A percentile compares a stretch with the other conserved stretches of the same genome.
Conservation (phyloP, 2,113 vertebrate genomes). For the Myotis davidii region DNA sequence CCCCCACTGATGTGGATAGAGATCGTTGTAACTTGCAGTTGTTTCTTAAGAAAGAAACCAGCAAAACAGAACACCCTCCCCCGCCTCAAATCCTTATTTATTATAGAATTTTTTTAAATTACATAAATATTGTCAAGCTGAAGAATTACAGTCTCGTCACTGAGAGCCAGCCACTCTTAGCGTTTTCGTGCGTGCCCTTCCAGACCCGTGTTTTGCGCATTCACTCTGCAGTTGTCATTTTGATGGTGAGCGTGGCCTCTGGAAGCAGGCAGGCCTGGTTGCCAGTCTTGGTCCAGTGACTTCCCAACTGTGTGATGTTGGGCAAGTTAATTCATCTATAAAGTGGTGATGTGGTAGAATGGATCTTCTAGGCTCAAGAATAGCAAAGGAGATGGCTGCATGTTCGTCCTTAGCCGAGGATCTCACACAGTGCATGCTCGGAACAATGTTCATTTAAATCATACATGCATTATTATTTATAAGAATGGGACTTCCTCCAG, state of each 20-base stretch:
- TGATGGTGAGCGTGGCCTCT: neutral
- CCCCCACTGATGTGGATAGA: neutral
- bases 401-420: neutral
- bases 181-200: neutral
- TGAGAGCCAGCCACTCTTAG: neutral
- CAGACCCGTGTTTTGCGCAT: neutral
- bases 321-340: neutral
- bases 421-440: neutral
- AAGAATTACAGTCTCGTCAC: neutral
- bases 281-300: neutral
- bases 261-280: neutral
- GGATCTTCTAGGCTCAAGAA: neutral
- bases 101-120: neutral
- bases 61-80: neutral
- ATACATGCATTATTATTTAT: neutral
- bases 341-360: neutral
- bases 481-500: neutral
- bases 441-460: neutral
- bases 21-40: neutral
- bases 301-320: constrained; percentile 49
- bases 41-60: neutral
- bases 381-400: neutral
- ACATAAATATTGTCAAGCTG: neutral
- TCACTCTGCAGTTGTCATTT: neutral
- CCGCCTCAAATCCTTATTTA: neutral